Evolutionary conservation across 1,140 invertebrate species (phyloP), one percentile per base, ranked within the genome.

Genomic region (Lethrus apterus): DNA sequence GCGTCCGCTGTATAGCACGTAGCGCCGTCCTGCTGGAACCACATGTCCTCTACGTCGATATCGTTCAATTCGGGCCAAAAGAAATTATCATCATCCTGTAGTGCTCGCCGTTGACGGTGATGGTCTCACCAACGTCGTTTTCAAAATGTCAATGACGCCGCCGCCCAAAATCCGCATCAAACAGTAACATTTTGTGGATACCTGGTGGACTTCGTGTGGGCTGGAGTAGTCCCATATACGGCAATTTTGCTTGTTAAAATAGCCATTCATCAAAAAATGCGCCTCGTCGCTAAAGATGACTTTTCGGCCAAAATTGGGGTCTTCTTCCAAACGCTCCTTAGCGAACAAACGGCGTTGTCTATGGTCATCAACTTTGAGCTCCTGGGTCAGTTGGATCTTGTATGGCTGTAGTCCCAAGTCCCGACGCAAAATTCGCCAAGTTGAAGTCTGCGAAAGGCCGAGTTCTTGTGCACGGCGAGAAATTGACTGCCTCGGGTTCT

Each of bases 201-300:
- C 34, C 20, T 47, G 18, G 17, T 26, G 24, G 15, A 40, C 18
- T 14, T 42, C 36, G 10, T 48, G 20, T 42, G 34, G 34, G 19
- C 20, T 30, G 2, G 5, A 8, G 7, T 42, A n/a, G 23, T 24
- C 23, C 38, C 38, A 42, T 23, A 57, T 61, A 15, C 56, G 44
- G 42, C 58, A 62, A 51, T 68, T 65, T 50, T 64, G 60, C 24
- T 63, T 64, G 49, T 64, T 66, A n/a, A 67, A 58, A 43, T 48
- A 58, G 20, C 58, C 60, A 50, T 57, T 56, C 32, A 63, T 46
- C 50, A 57, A 55, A 43, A 63, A 66, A 52, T 63, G 56, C 13
- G 53, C 54, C 44, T 59, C 50, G 26, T 48, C 30, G 30, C 26
- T 44, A 40, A 46, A 51, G 29, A 55, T 51, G 45, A 59, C 44